Conservation (phyloP, 2,888 invertebrate species). For the Frankliniella fusca region DNA sequence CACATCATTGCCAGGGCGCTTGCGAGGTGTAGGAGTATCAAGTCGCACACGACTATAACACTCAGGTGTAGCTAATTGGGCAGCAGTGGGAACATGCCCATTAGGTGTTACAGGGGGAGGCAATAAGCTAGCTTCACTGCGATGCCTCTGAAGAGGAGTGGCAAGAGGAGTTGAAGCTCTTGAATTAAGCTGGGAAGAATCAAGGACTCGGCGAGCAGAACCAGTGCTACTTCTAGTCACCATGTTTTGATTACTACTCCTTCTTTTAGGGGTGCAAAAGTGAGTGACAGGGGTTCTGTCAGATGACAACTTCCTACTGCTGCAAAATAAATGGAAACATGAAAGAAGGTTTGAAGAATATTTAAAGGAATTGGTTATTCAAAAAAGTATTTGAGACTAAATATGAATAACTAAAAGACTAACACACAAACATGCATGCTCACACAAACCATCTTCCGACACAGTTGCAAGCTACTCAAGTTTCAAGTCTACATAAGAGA, state of each 20-base stretch:
- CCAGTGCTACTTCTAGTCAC: neutral
- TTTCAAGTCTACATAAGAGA: neutral
- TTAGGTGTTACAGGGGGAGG: neutral
- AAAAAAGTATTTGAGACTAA: neutral
- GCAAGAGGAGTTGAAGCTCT: neutral
- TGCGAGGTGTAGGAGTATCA: conserved; percentile 49
- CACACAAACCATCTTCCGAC: neutral
- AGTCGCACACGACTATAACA: conserved; percentile 52
- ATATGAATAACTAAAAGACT: neutral
- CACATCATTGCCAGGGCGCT: conserved; percentile 36
- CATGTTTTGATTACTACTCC: neutral
- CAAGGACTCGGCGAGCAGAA: neutral
- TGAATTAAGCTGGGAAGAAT: neutral
- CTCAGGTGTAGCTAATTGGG: neutral
- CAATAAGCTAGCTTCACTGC: neutral
- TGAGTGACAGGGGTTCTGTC: conserved; percentile 32
- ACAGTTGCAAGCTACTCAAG: neutral
- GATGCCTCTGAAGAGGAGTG: neutral
- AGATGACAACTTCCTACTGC: neutral
- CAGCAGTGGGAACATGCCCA: conserved; percentile 41
- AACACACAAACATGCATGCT: neutral
- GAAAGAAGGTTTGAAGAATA: neutral
- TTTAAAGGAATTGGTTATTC: neutral
- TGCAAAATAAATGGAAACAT: conserved; percentile 7
- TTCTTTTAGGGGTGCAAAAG: conserved; percentile 33